These are phyloP conservation scores for Clarias macrocephalus DNA, from an alignment of 2,113 vertebrate species.

Conservation along the genomic window DNA sequence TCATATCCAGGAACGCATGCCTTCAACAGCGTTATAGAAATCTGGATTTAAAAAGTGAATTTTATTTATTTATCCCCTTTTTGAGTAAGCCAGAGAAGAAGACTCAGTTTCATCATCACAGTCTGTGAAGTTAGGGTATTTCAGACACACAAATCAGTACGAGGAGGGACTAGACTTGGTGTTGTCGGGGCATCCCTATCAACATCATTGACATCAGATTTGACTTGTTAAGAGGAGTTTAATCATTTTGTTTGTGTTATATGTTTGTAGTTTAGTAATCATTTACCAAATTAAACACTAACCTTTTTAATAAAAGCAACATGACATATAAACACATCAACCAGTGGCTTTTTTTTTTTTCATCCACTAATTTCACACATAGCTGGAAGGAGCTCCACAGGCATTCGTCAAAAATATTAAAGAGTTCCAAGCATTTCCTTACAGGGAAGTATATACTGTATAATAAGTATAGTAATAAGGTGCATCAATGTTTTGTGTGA, in stretches of 20 bases:
- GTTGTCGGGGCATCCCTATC: too few species aligned
- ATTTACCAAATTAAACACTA: not conserved
- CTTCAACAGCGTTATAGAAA: not conserved
- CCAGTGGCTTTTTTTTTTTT: not conserved
- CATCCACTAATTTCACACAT: not conserved
- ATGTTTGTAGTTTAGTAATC: not conserved
- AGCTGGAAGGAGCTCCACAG: not conserved
- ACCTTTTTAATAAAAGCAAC: not conserved
- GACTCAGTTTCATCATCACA: not conserved
- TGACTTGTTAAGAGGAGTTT: not conserved
- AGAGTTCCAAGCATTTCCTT: not conserved
- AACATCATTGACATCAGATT: too few species aligned
- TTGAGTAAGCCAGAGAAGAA: not conserved
- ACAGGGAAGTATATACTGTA: not conserved
- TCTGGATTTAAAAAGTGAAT: not conserved
- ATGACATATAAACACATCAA: not conserved
- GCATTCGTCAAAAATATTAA: not conserved
- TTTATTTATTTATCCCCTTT: not conserved
- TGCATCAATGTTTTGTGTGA: not conserved
- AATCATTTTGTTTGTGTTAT: not conserved
- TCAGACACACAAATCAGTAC: not conserved
- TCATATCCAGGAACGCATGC: too few species aligned
- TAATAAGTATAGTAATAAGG: not conserved
- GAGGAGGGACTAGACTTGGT: not conserved
- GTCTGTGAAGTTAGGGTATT: not conserved